Base-by-base conservation (phyloP, 2,888 invertebrate genomes). In the Perizoma affinitatum region DNA sequence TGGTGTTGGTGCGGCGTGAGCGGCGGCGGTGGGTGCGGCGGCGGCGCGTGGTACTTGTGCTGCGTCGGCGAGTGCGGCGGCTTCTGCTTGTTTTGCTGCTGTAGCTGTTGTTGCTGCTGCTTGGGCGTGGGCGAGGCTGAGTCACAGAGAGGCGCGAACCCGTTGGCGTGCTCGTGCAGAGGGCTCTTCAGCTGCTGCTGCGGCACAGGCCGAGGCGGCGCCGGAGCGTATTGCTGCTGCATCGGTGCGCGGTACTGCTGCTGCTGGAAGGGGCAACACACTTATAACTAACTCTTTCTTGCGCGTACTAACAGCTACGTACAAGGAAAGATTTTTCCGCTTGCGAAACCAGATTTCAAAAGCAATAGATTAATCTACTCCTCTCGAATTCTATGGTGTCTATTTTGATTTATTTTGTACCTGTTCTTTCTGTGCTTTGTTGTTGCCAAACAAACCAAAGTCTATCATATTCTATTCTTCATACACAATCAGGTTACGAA, bases 71-170 rank as follows among this genome's bases (percentile, higher is more conserved):
- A 90, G 78, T 91, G 91, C 68, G 90, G 89, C 70, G 88, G 84
- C 78, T 89, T 88, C 70, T 84, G 83, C 73, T 87, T 87, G 61
- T 70, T 38, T 43, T 60, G 60, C 38, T 60, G 59, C 22, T 22
- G 22, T 22, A 22, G 22, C 22, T 22, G 22, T 43, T 60, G 60
- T 34, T 60, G 59, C 42, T 75, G 82, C 73, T 83, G 88, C 77
- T 88, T 93, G 73, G 87, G 92, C 69, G 89, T 93, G 74, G 93
- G 93, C 73, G 85, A 93, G 86, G 94, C 71, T 82, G 94, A 72
- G 84, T 95, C 83, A 93, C 94, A 88, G 74, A 96, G 93, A 63
- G 95, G 93, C 63, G 95, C 88, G 75, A 90, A 90, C 9, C 91
- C 91, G 73, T 90, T 90, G 44, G 88, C 87, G 71, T 92, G 91